Base-by-base conservation (phyloP, 2,888 invertebrate genomes). In the Paralinhomoeus sp. region DNA sequence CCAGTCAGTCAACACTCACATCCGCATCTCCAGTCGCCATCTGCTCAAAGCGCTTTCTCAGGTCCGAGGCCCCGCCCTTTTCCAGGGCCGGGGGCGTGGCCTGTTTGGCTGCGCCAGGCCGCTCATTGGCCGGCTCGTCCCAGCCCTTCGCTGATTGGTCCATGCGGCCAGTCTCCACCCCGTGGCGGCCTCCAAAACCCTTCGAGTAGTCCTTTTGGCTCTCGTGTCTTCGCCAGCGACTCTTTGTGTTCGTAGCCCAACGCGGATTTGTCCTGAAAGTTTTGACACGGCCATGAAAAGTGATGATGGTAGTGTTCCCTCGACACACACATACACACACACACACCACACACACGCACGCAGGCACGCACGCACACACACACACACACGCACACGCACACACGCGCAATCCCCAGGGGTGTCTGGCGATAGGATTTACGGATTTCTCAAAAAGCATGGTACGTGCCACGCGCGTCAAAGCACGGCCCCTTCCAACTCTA, bases 181-280 rank as follows among this genome's bases (percentile, higher is more conserved):
- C 56, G 42, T 50, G 55, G 45, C 52, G 49, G 17, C 54, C 55
- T 12, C 56, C 56, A 43, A 54, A 56, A 18, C 56, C 56, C 37
- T 40, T 22, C 20, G 40, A 45, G 42, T 51, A 50, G 24, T 51
- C 77, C 66, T 48, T 35, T 20, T 40, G 40, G 0, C 79, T 79
- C 12, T 73, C 76, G 57, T 83, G 82, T n/a, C 55, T 80, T 80
- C 53, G 79, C 78, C 2, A 82, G 73, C 60, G 80, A 78, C 1
- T 77, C 80, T 24, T 78, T 68, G 47, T 53, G 50, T 2, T 49
- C 44, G 41, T 47, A 51, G 7, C 24, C 37, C 23, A 44, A 51
- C 22, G 51, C 51, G 33, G 35, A 35, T 12, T 24, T 47, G 47
- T 49, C 24, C 31, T 44, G n/a, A n/a, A n/a, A n/a, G n/a, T n/a